Evolutionary conservation across 2,113 vertebrate genomes (phyloP).

Genomic region (Lophius piscatorius): DNA sequence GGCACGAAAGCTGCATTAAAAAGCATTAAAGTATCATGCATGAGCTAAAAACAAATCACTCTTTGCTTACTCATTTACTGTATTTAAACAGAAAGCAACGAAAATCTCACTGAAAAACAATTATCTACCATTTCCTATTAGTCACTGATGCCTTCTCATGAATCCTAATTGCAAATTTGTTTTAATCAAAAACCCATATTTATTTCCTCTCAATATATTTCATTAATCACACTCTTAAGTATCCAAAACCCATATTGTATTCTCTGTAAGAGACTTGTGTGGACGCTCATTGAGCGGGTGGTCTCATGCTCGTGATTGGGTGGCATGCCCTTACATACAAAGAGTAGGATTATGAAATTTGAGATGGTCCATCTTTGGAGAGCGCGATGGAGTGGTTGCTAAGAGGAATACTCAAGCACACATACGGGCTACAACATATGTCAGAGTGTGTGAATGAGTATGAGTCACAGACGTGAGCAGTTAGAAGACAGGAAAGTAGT

Average conservation of each 20-base stretch:
- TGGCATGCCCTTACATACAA: conserved; percentile 62
- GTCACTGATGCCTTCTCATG: neutral
- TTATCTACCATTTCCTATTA: neutral
- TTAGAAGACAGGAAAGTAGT: conserved; percentile 1
- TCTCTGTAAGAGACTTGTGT: conserved; percentile 41
- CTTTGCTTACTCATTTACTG: neutral
- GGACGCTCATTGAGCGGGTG: conserved; percentile 29
- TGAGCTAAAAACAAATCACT: neutral
- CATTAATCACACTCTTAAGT: conserved; percentile 11
- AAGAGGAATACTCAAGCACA: conserved; percentile 14
- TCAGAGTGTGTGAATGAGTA: neutral
- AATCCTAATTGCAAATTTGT: conserved; percentile 15
- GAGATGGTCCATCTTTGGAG: conserved; percentile 42
- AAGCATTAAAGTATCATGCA: neutral
- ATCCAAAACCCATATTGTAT: conserved; percentile 44
- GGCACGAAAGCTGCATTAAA: too few species aligned
- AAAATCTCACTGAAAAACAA: neutral
- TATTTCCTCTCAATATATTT: conserved; percentile 17
- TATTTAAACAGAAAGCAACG: neutral
- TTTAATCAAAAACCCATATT: conserved; percentile 38
- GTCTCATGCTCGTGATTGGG: conserved; percentile 6
- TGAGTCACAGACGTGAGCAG: neutral
- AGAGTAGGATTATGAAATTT: conserved; percentile 60
- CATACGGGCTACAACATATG: conserved; percentile 4
- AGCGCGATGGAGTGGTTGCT: conserved; percentile 19